Percentiles rank a stretch among this genome's conserved stretches.
These are phyloP conservation scores for Fopius arisanus DNA, from an alignment of 1,140 invertebrate genomes.

Conservation along the genomic window DNA sequence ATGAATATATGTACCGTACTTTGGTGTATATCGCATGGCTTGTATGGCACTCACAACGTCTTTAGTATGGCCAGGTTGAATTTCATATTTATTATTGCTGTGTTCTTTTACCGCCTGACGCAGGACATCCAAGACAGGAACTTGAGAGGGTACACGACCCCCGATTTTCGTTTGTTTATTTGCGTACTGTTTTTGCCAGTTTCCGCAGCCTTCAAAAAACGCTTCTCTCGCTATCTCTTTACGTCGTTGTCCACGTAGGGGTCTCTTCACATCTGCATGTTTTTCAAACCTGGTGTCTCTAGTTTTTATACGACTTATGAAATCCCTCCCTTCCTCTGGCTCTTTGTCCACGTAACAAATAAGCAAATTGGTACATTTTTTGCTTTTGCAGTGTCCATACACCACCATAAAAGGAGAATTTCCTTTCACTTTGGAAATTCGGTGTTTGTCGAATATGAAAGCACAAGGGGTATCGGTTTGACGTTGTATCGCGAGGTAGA, in stretches of 20 bases:
- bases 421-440: neutral
- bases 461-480: neutral
- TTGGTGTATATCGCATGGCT: too few relatives aligned
- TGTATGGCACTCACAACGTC: too few relatives aligned
- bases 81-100: too few relatives aligned
- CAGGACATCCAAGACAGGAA: too few relatives aligned
- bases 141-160: too few relatives aligned
- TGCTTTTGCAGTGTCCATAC: constrained; percentile 16
- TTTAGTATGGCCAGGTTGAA: too few relatives aligned
- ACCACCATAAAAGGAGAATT: neutral
- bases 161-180: neutral
- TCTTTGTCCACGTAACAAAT: neutral
- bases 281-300: neutral
- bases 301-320: constrained; percentile 1
- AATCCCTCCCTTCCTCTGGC: neutral
- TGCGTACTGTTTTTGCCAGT: constrained; percentile 13
- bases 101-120: too few relatives aligned
- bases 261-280: neutral
- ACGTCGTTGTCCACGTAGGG: neutral
- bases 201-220: neutral
- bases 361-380: constrained; percentile 1
- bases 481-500: neutral
- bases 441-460: neutral
- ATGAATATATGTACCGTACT: too few relatives aligned
- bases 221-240: neutral